These are phyloP conservation scores for Haplochromis vanheusdeni DNA, from an alignment of 2,113 vertebrate genomes.

Conservation along the genomic window DNA sequence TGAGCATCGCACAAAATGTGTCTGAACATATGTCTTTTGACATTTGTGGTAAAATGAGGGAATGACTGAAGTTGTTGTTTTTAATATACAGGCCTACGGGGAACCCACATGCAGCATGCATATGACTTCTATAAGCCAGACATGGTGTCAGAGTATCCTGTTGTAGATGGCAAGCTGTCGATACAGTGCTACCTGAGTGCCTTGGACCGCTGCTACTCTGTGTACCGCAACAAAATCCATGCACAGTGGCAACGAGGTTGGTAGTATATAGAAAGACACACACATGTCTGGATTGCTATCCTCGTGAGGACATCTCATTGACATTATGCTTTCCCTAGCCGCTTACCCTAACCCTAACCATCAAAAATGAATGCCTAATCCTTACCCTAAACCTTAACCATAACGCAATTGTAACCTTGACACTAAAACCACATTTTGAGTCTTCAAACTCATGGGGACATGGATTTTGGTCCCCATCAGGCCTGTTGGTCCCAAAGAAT, in stretches of 20 bases:
- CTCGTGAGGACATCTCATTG: not conserved
- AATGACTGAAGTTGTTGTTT: not conserved
- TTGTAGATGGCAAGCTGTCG: slow-evolving; percentile 94
- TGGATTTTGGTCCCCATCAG: not conserved
- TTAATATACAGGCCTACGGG: slow-evolving; percentile 79
- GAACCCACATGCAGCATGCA: slow-evolving; percentile 94
- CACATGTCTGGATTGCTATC: not conserved
- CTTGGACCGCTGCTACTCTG: slow-evolving; percentile 87
- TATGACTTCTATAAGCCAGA: slow-evolving; percentile 99
- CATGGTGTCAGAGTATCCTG: slow-evolving; percentile 92
- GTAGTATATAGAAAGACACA: not conserved
- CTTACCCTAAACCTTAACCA: not conserved
- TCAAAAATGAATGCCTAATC: not conserved
- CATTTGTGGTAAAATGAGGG: not conserved
- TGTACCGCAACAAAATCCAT: slow-evolving; percentile 89
- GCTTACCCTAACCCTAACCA: not conserved
- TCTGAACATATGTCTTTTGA: not conserved
- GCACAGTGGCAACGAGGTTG: slow-evolving; percentile 94
- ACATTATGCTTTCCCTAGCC: not conserved
- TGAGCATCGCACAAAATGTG: not conserved
- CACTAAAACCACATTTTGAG: not conserved
- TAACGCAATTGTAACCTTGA: not conserved
- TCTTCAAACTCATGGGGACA: not conserved
- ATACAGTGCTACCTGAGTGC: slow-evolving; percentile 97
- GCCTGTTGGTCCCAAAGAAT: not conserved